Percentiles rank a stretch among this genome's conserved stretches.
Conservation (phyloP, 2,888 invertebrate species). For the Rhabditoides inermis region DNA sequence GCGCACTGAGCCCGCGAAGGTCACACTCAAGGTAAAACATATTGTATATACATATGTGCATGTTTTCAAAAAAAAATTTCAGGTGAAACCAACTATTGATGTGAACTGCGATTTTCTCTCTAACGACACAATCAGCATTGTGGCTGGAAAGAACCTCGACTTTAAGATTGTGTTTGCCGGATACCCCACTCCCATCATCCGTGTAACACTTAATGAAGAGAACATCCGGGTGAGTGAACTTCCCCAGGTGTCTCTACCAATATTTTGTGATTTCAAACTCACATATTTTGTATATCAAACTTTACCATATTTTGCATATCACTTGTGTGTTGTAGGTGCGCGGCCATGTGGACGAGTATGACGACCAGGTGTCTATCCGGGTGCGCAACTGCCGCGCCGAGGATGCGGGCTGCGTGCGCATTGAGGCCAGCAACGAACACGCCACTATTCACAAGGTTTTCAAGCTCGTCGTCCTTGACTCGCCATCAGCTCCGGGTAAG, state of each 20-base stretch:
- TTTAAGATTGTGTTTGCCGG: slow-evolving; percentile 1
- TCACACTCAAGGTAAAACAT: no score
- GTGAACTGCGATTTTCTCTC: no score
- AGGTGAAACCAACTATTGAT: no score
- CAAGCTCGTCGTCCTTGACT: slow-evolving; percentile 5
- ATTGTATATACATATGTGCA: no score
- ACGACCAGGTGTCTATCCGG: slow-evolving; percentile 4
- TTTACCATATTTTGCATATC: not conserved
- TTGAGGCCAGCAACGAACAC: not conserved
- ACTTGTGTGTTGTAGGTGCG: not conserved
- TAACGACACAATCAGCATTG: not conserved
- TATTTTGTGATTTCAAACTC: no score
- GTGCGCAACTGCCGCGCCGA: not conserved
- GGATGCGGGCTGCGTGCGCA: slow-evolving; percentile 3
- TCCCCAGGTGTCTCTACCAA: no score
- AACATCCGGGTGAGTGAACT: not conserved
- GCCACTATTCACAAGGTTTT: not conserved
- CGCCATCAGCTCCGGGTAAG: slow-evolving; percentile 2
- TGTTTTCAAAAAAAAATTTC: no score
- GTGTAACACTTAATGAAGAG: slow-evolving; percentile 7
- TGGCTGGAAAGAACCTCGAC: slow-evolving; percentile 3
- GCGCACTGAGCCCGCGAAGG: no score
- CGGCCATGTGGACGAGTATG: slow-evolving; percentile 6
- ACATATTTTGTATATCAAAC: not conserved
- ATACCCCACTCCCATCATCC: slow-evolving; percentile 1